phyloP scores from a whole-genome alignment of 2,888 invertebrate genomes.

The Alsophila aescularia region DNA sequence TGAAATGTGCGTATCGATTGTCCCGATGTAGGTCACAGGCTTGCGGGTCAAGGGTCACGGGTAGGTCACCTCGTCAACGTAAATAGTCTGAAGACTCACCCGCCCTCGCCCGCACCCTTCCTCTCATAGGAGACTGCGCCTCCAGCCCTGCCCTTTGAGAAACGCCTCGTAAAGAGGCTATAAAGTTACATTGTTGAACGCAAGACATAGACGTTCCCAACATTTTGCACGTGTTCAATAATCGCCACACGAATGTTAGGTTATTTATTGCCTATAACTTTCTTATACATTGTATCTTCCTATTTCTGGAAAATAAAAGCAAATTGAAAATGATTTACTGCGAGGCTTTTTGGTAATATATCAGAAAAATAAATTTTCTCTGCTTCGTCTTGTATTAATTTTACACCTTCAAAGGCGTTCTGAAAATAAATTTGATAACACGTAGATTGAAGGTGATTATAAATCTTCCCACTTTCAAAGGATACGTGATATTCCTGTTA shows the following conservation, averaged over 20 bases:
- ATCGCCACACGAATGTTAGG: constrained; percentile 16
- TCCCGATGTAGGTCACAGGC: constrained; percentile 82
- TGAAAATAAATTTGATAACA: not conserved
- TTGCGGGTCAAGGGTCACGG: constrained; percentile 84
- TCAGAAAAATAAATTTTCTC: no score
- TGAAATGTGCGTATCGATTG: constrained; percentile 67
- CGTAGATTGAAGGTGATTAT: not conserved
- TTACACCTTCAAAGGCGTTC: no score
- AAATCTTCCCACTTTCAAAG: not conserved
- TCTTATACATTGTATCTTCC: constrained; percentile 3
- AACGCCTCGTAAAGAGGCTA: constrained; percentile 58
- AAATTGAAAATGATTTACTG: not conserved
- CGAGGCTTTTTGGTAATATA: no score
- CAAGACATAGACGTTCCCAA: constrained; percentile 1
- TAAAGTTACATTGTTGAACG: constrained; percentile 62
- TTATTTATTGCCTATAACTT: constrained; percentile 20
- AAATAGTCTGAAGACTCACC: constrained; percentile 61
- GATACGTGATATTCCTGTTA: constrained; percentile 22
- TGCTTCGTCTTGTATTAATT: no score
- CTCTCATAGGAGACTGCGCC: constrained; percentile 53
- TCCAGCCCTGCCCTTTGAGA: constrained; percentile 52
- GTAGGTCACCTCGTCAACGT: constrained; percentile 72
- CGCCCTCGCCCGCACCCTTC: constrained; percentile 32
- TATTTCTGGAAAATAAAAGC: not conserved
- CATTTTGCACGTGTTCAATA: constrained; percentile 29